Evolutionary conservation across 2,113 vertebrate species (phyloP), one percentile per base, ranked within the genome.

Genomic region (Mugil cephalus): DNA sequence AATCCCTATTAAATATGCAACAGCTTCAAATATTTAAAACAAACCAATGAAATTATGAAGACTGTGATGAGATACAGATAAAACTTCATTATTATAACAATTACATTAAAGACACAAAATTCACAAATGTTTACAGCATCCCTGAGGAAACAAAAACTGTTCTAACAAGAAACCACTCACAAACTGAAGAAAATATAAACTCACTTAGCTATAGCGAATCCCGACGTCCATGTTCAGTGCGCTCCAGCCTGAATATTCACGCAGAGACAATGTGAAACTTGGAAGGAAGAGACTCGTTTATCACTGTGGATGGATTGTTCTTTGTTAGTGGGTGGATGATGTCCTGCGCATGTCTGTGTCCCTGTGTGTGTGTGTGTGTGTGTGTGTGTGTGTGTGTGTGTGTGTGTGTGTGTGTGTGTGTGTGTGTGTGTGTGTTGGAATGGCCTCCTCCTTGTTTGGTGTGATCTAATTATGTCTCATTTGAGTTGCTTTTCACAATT

Each of bases 271-370:
- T 63, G 75, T 65, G 77, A 53, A 73, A 67, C 19, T 66, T 30
- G 62, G 65, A 68, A 6, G 39, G 54, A 63, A 38, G 46, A 80
- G 64, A 74, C 77, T 52, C 45, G 53, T 82, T 68, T 68, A 71
- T 77, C 71, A 60, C 76, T n/a, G 77, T 77, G 73, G 59, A 71
- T 50, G 74, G 85, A 65, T 83, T 86, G 88, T 84, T 86, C 77
- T 65, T 19, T 48, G 72, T 80, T 80, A 65, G 88, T 83, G 87
- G 87, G 86, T 64, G 84, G 88, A 80, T 56, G 82, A 83, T 76
- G 79, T 62, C 64, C 60, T 45, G 34, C 14, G 51, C 70, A 76
- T 71, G 52, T 74, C 35, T 53, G 35, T 47, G 30, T 0, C 30
- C 12, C 56, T 10, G 61, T 54, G 69, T 19, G 48, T 43, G 15